A percentile compares a stretch with the other conserved stretches of the same genome.
phyloP scores from a whole-genome alignment of 2,888 invertebrate species.

The Azorinus chamasolen region DNA sequence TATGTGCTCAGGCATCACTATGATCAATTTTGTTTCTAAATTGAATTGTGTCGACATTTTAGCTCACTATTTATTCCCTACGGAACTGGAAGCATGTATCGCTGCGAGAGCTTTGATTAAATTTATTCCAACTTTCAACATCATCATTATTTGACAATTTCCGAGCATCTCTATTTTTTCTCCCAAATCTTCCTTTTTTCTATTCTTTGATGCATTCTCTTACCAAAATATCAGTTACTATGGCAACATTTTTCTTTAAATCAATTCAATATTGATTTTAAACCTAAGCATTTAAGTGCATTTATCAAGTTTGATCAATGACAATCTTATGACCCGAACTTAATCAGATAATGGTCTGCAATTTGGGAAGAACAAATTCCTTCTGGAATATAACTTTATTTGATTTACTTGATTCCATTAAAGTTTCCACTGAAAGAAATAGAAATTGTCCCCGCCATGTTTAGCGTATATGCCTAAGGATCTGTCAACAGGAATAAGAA shows the following conservation, averaged over 20 bases:
- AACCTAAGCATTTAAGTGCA: constrained; percentile 58
- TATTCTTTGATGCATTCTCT: constrained; percentile 57
- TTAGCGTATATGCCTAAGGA: no score
- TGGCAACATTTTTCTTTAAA: constrained; percentile 49
- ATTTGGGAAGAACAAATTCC: constrained; percentile 18
- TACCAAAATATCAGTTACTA: constrained; percentile 55
- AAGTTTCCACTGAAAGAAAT: constrained; percentile 2
- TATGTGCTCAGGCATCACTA: constrained; percentile 45
- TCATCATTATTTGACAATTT: constrained; percentile 61
- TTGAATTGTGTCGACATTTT: constrained; percentile 65
- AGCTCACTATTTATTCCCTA: constrained; percentile 62
- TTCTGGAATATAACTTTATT: constrained; percentile 1
- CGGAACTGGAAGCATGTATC: constrained; percentile 58
- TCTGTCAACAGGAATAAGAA: no score
- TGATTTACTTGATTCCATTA: constrained; percentile 16
- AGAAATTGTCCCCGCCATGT: neutral
- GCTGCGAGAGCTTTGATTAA: constrained; percentile 61
- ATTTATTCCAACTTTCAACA: constrained; percentile 68
- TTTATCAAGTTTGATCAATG: constrained; percentile 44
- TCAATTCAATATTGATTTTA: constrained; percentile 54
- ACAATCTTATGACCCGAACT: constrained; percentile 23
- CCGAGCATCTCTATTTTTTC: constrained; percentile 53
- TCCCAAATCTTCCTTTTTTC: constrained; percentile 7
- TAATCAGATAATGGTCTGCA: constrained; percentile 32
- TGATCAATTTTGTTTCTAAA: constrained; percentile 66